Evolutionary conservation across 2,888 invertebrate genomes (phyloP).

Genomic region (Chrysodeixis includens): DNA sequence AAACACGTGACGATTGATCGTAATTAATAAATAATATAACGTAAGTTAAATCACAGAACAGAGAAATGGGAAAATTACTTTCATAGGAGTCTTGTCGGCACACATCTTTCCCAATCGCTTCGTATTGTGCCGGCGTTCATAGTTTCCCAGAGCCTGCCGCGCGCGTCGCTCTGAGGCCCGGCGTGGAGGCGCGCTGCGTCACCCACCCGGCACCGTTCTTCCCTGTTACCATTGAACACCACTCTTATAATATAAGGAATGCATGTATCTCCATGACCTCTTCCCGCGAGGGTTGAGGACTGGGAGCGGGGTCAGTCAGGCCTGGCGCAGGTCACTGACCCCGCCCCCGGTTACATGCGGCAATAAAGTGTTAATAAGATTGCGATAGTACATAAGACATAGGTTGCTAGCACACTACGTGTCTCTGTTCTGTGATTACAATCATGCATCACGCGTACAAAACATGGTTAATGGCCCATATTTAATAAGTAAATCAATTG

Average conservation of each 20-base stretch:
- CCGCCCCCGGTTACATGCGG: conserved; percentile 49
- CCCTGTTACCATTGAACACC: conserved; percentile 48
- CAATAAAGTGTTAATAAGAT: conserved; percentile 52
- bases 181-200: conserved; percentile 42
- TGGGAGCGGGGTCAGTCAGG: conserved; percentile 31
- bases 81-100: conserved; percentile 38
- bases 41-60: conserved; percentile 79
- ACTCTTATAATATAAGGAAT: conserved; percentile 51
- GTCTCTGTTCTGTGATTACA: conserved; percentile 74
- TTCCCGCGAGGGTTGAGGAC: conserved; percentile 35
- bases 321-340: neutral
- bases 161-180: conserved; percentile 24
- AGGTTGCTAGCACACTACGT: conserved; percentile 49
- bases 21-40: conserved; percentile 78
- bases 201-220: conserved; percentile 33
- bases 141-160: conserved; percentile 30
- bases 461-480: conserved; percentile 82
- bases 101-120: conserved; percentile 43
- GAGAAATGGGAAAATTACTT: conserved; percentile 57
- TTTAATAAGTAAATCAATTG: conserved; percentile 86
- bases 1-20: conserved; percentile 83
- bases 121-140: conserved; percentile 45
- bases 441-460: conserved; percentile 83
- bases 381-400: conserved; percentile 54
- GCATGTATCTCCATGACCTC: conserved; percentile 49